phyloP scores from a whole-genome alignment of 2,113 vertebrate species.

The Australoheros scitulus region DNA sequence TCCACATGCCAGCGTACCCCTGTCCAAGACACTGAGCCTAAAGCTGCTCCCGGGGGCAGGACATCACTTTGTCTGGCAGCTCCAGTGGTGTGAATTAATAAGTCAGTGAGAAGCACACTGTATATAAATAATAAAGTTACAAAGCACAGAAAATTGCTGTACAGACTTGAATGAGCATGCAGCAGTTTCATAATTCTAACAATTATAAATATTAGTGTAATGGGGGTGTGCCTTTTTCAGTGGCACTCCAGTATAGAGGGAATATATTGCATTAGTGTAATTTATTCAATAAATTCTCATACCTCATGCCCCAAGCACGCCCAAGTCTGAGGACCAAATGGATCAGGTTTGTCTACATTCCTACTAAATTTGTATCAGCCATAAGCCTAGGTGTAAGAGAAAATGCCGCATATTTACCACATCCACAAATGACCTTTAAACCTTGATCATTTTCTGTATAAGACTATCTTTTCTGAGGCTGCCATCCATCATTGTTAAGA shows the following conservation, averaged over 20 bases:
- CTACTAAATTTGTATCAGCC: too few species aligned
- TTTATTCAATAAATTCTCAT: not conserved
- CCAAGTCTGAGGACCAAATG: not conserved
- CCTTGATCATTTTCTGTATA: not conserved
- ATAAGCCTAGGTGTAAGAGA: not conserved
- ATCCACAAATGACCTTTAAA: not conserved
- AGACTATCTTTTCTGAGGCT: not conserved
- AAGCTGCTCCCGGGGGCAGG: not conserved
- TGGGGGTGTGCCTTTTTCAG: not conserved
- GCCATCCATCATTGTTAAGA: not conserved
- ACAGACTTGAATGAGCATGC: not conserved
- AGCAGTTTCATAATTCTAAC: not conserved
- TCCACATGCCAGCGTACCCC: not conserved
- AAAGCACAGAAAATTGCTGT: not conserved
- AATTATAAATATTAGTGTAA: too few species aligned
- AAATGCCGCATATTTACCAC: not conserved
- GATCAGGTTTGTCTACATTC: too few species aligned
- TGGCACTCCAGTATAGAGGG: not conserved
- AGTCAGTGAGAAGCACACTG: too few species aligned
- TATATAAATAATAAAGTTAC: not conserved
- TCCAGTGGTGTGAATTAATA: not conserved
- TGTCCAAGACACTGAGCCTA: not conserved
- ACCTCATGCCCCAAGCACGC: too few species aligned
- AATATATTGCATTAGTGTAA: not conserved
- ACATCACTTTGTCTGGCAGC: not conserved